Percentiles rank a stretch among this genome's conserved stretches.
These are phyloP conservation scores for Eulemur rufifrons DNA, from an alignment of 2,113 vertebrate genomes.

Conservation along the genomic window DNA sequence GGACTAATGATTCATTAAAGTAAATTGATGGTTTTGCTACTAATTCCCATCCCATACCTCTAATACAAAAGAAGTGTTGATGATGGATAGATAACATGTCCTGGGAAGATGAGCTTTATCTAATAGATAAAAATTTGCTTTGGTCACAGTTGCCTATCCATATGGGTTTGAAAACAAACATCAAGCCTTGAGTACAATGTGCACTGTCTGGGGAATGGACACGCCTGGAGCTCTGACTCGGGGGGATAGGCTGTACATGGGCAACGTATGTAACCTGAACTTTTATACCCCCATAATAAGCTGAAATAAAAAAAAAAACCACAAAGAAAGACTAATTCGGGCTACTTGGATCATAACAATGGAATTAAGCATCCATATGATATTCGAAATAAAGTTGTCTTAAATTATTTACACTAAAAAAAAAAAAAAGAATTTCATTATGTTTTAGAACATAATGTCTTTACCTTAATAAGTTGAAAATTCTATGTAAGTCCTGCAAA, in stretches of 20 bases:
- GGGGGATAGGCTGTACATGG: no score
- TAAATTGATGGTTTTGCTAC: background rate
- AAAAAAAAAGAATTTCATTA: constrained; percentile 51
- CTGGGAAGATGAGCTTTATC: background rate
- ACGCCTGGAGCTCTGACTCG: no score
- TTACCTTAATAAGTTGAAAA: constrained; percentile 73
- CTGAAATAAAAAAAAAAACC: no score
- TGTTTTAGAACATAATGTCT: constrained; percentile 60
- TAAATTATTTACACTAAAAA: no score
- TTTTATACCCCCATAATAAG: no score
- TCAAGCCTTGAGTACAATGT: constrained; percentile 63
- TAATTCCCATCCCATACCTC: background rate
- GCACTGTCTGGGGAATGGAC: no score
- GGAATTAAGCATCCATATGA: no score
- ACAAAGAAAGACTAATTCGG: no score
- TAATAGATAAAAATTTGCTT: constrained; percentile 8
- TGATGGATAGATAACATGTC: background rate
- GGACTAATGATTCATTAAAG: background rate
- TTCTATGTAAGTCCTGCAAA: constrained; percentile 48
- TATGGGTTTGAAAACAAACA: constrained; percentile 63
- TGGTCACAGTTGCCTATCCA: constrained; percentile 48
- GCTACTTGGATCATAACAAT: no score
- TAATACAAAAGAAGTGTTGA: background rate
- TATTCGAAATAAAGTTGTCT: no score
- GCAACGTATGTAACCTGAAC: no score